Percentiles rank a stretch among this genome's conserved stretches.
Conservation (phyloP, 30 jellyfish, hydroid and myxozoan species). For the Morbakka virulenta region DNA sequence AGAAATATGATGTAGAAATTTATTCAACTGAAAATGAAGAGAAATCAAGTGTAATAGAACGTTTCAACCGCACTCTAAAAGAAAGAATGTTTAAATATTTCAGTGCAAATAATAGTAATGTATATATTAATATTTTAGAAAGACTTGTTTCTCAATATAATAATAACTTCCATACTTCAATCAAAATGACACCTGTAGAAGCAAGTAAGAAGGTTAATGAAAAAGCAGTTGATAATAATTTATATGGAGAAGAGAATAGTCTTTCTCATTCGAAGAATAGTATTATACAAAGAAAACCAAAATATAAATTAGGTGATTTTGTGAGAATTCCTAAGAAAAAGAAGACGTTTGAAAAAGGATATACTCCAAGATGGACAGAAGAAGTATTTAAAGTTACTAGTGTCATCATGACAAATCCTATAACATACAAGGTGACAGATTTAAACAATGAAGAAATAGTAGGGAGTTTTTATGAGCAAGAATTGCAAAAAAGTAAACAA, state of each 20-base stretch:
- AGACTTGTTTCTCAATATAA: constrained; percentile 26
- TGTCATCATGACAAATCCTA: neutral
- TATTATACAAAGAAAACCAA: too few species aligned
- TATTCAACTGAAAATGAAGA: constrained; percentile 13
- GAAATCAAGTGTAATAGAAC: constrained; percentile 40
- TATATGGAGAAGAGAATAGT: too few species aligned
- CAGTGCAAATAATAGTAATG: neutral
- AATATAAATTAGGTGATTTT: constrained; percentile 6
- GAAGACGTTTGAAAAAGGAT: constrained; percentile 43
- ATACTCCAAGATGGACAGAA: constrained; percentile 24
- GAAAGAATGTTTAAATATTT: constrained; percentile 23
- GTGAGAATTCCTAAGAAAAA: constrained; percentile 15
- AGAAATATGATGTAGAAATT: neutral
- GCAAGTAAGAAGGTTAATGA: too few species aligned
- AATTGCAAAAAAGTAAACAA: constrained; percentile 42
- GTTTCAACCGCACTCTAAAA: constrained; percentile 39
- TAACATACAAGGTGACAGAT: constrained; percentile 25
- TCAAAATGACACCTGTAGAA: too few species aligned
- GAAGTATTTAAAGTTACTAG: constrained; percentile 24
- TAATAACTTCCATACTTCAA: constrained; percentile 33
- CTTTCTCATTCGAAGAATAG: too few species aligned
- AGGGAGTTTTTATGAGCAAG: constrained; percentile 37
- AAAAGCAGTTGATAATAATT: too few species aligned
- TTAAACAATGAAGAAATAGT: constrained; percentile 8
- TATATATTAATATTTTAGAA: neutral